A percentile compares a stretch with the other conserved stretches of the same genome.
Conservation (phyloP, 2,113 vertebrate species). For the Pseudonaja textilis region DNA sequence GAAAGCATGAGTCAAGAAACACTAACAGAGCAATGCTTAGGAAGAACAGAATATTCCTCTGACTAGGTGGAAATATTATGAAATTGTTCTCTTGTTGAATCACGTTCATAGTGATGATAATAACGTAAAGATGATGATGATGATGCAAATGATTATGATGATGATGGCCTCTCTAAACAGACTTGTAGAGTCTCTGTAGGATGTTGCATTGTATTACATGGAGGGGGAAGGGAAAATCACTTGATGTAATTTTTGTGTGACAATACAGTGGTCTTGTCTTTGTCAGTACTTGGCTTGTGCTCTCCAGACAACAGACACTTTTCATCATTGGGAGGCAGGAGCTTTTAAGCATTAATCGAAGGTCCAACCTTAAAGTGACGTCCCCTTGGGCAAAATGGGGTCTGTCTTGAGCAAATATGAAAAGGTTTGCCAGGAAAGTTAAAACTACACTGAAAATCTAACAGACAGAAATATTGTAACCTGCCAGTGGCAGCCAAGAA, state of each 20-base stretch:
- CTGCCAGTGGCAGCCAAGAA: neutral
- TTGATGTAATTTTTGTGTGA: neutral
- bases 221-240: neutral
- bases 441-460: neutral
- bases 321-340: neutral
- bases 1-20: neutral
- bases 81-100: conserved; percentile 14
- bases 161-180: neutral
- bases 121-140: neutral
- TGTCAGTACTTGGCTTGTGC: neutral
- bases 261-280: neutral
- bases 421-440: neutral
- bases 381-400: neutral
- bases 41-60: neutral
- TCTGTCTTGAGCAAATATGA: neutral
- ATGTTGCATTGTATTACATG: neutral
- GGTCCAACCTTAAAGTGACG: neutral
- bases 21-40: neutral
- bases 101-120: neutral
- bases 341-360: neutral
- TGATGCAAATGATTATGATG: neutral
- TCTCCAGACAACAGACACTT: neutral
- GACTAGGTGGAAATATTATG: accelerated
- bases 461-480: neutral
- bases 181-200: neutral